Conservation (phyloP, 2,113 vertebrate species). For the Pyrgilauda ruficollis region DNA sequence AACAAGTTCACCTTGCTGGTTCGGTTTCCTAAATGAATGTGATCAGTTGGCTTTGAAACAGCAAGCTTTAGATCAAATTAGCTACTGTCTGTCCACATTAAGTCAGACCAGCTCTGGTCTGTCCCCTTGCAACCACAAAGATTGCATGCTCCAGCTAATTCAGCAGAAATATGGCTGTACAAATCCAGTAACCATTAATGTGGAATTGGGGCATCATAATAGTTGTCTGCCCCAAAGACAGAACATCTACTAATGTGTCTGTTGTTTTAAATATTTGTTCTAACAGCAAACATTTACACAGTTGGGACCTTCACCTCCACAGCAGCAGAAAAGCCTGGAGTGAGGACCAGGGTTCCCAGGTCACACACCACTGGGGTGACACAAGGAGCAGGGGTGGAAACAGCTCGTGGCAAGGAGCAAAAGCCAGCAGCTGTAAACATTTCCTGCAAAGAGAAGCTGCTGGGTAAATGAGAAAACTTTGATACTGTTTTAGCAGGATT, state of each 20-base stretch:
- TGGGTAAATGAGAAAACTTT: background rate
- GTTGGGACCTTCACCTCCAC: background rate
- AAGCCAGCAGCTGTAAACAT: background rate
- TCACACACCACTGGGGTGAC: background rate
- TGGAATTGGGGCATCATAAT: background rate
- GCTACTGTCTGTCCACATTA: background rate
- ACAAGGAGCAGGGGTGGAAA: background rate
- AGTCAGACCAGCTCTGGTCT: background rate
- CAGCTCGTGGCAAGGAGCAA: fast-evolving
- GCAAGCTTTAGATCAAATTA: background rate
- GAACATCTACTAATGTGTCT: background rate
- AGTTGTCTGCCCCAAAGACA: background rate
- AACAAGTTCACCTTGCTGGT: background rate
- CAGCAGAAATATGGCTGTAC: background rate
- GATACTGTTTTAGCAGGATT: background rate
- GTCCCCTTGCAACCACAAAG: background rate
- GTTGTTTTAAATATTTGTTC: background rate
- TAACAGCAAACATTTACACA: background rate
- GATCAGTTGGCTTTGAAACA: background rate
- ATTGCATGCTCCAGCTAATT: background rate
- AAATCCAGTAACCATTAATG: background rate
- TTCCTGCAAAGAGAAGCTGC: background rate
- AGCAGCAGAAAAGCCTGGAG: background rate
- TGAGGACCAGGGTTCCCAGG: background rate
- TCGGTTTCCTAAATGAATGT: background rate